Percentiles rank a stretch among this genome's conserved stretches.
Conservation (phyloP, 2,888 invertebrate species). For the Neoitamus cyanurus region DNA sequence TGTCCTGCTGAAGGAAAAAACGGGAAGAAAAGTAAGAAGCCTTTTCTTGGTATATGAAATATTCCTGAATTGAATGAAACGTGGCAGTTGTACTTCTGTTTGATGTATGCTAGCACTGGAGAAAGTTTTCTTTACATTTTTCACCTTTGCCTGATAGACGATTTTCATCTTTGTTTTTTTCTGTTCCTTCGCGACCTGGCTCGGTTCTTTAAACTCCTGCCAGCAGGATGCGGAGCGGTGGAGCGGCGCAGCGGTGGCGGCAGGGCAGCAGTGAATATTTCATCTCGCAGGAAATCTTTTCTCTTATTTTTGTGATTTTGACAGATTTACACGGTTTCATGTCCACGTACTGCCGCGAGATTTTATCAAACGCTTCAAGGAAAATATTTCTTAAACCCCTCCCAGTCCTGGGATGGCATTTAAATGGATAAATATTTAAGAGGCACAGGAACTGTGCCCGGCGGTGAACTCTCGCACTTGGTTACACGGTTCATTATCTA, state of each 20-base stretch:
- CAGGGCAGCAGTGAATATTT: neutral
- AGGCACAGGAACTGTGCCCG: neutral
- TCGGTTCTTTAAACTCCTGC: neutral
- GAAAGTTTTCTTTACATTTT: slow-evolving; percentile 18
- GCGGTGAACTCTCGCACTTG: neutral
- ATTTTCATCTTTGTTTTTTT: neutral
- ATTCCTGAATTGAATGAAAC: slow-evolving; percentile 21
- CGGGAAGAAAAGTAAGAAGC: neutral
- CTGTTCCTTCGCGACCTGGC: neutral
- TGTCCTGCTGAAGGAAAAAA: neutral
- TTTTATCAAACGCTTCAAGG: neutral
- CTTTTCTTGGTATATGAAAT: slow-evolving; percentile 2
- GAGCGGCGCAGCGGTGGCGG: neutral
- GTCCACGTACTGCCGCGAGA: neutral
- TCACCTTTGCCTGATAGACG: slow-evolving; percentile 9
- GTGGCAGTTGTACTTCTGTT: slow-evolving; percentile 27
- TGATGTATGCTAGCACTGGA: neutral
- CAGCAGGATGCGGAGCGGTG: neutral
- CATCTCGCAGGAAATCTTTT: neutral
- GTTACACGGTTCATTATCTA: neutral
- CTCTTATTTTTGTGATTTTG: slow-evolving; percentile 14
- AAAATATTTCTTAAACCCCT: neutral
- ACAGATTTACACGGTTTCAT: slow-evolving; percentile 25
- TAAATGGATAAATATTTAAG: neutral
- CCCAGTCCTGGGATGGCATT: neutral